Percentiles rank a stretch among this genome's conserved stretches.
Conservation (phyloP, 2,113 vertebrate species). For the Ceyx melanurus region DNA sequence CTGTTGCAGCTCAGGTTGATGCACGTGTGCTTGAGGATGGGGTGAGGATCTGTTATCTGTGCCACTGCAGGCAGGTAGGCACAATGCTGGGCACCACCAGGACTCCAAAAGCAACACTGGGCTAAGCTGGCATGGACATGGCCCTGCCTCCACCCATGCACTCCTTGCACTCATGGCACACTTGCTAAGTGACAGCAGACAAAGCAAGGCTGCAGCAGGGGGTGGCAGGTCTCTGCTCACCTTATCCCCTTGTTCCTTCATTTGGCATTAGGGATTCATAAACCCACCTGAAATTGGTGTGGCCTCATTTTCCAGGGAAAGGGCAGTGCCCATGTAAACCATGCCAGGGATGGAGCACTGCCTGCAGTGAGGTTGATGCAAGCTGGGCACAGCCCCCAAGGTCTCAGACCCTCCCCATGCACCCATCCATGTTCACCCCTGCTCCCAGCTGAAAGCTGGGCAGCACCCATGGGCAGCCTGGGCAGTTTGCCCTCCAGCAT, state of each 20-base stretch:
- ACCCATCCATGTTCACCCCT: not conserved
- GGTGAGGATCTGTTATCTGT: not conserved
- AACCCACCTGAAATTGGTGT: not conserved
- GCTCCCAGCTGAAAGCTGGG: rapidly evolving
- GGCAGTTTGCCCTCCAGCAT: conserved; percentile 15
- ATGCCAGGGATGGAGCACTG: rapidly evolving
- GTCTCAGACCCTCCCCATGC: not conserved
- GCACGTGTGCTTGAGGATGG: not conserved
- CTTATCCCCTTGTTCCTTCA: not conserved
- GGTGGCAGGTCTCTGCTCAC: not conserved
- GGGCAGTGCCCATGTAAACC: not conserved
- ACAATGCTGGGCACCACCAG: not conserved
- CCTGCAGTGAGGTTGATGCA: not conserved
- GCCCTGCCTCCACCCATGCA: rapidly evolving
- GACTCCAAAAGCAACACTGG: not conserved
- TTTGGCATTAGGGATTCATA: not conserved
- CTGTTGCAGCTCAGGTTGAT: not conserved
- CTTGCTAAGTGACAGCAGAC: rapidly evolving
- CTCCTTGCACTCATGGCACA: rapidly evolving
- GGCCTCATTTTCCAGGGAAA: not conserved
- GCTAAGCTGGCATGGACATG: not conserved
- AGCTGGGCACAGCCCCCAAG: not conserved
- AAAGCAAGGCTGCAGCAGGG: not conserved
- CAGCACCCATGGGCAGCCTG: not conserved
- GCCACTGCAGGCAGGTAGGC: rapidly evolving